A percentile compares a stretch with the other conserved stretches of the same genome.
phyloP scores from a whole-genome alignment of 2,113 vertebrate species.

The Grallaria varia region DNA sequence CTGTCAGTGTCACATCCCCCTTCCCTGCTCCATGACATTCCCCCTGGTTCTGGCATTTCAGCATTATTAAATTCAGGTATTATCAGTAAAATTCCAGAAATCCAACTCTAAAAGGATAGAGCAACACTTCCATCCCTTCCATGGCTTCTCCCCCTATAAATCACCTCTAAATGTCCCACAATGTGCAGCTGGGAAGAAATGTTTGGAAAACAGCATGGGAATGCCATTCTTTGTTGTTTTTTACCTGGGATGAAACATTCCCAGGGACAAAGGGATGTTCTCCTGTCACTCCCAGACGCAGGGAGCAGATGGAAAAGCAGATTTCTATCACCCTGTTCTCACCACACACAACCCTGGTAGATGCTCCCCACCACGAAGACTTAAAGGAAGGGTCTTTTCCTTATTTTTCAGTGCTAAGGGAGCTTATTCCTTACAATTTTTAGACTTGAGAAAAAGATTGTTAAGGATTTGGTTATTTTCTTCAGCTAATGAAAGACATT shows the following conservation, averaged over 20 bases:
- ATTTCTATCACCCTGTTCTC: not conserved
- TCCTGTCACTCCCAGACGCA: not conserved
- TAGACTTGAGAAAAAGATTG: not conserved
- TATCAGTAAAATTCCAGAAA: not conserved
- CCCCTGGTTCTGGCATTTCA: not conserved
- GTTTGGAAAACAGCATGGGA: not conserved
- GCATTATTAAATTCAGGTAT: not conserved
- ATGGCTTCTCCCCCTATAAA: not conserved
- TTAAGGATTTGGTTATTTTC: not conserved
- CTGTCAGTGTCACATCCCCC: not conserved
- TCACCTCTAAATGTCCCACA: not conserved
- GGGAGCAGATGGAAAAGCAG: not conserved
- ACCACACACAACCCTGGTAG: not conserved
- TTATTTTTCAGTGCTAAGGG: not conserved
- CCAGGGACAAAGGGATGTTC: not conserved
- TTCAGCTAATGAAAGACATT: not conserved
- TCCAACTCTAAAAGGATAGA: not conserved
- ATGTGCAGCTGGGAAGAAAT: not conserved
- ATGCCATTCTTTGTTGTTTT: not conserved
- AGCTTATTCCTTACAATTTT: not conserved
- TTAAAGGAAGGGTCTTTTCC: not conserved
- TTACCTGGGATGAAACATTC: not conserved
- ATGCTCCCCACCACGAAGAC: not conserved
- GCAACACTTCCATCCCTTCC: not conserved
- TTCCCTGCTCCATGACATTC: accelerated